Percentiles rank a stretch among this genome's conserved stretches.
phyloP scores from a whole-genome alignment of 1,140 invertebrate species.

The Cryptotermes secundus region DNA sequence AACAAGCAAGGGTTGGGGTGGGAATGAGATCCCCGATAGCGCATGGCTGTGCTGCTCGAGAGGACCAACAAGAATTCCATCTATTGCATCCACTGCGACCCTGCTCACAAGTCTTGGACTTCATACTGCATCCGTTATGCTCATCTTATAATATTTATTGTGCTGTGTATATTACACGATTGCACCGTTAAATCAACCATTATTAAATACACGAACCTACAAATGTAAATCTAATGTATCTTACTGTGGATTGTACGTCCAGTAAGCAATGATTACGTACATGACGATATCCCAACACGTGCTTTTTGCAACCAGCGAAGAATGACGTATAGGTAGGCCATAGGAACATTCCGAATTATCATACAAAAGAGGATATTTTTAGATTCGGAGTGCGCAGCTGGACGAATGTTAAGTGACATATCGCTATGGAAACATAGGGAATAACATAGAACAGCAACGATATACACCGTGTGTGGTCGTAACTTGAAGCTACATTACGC shows the following conservation, averaged over 20 bases:
- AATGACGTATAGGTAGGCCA: neutral
- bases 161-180: neutral
- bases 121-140: neutral
- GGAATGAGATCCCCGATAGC: neutral
- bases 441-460: neutral
- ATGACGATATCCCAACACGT: neutral
- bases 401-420: neutral
- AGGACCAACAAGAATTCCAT: neutral
- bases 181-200: neutral
- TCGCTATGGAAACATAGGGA: neutral
- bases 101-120: neutral
- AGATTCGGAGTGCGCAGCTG: neutral
- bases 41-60: neutral
- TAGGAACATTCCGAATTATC: neutral
- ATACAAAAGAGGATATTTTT: neutral
- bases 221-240: neutral
- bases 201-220: neutral
- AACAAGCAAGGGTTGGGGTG: constrained; percentile 4
- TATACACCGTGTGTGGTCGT: neutral
- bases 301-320: neutral
- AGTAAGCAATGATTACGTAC: neutral
- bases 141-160: neutral
- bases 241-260: neutral
- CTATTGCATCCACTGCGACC: neutral
- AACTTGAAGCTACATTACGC: neutral